phyloP scores from a whole-genome alignment of 1,140 invertebrate species.

The Asbolus verrucosus region DNA sequence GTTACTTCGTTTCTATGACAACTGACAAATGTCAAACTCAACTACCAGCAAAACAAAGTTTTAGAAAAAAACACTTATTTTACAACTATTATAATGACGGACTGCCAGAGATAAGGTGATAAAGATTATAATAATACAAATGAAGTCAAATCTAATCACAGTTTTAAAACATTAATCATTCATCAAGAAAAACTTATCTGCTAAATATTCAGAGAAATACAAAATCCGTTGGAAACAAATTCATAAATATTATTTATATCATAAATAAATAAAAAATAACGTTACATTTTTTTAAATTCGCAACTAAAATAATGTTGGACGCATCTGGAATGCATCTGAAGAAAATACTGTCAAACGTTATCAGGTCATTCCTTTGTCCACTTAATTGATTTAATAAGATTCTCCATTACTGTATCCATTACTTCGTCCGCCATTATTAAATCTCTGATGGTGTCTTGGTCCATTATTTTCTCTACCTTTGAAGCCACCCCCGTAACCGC shows the following conservation, averaged over 20 bases:
- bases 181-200: conserved; percentile 10
- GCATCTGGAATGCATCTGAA: conserved; percentile 43
- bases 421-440: conserved; percentile 49
- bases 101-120: conserved; percentile 21
- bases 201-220: conserved; percentile 23
- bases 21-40: background rate
- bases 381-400: conserved; percentile 23
- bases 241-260: conserved; percentile 10
- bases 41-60: too few species aligned
- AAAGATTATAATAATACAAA: conserved; percentile 31
- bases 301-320: conserved; percentile 39
- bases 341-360: conserved; percentile 33
- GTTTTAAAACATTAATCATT: conserved; percentile 26
- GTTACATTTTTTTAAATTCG: conserved; percentile 1
- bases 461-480: conserved; percentile 56
- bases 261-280: conserved; percentile 28
- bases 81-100: conserved; percentile 21
- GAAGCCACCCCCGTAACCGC: conserved; percentile 50
- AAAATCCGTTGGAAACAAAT: conserved; percentile 5
- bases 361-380: conserved; percentile 28
- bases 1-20: background rate
- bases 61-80: conserved; percentile 36
- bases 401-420: conserved; percentile 54
- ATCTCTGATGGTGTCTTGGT: conserved; percentile 53
- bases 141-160: conserved; percentile 34